These are phyloP conservation scores for Rhagonycha lutea DNA, from an alignment of 2,888 invertebrate species.

Conservation along the genomic window DNA sequence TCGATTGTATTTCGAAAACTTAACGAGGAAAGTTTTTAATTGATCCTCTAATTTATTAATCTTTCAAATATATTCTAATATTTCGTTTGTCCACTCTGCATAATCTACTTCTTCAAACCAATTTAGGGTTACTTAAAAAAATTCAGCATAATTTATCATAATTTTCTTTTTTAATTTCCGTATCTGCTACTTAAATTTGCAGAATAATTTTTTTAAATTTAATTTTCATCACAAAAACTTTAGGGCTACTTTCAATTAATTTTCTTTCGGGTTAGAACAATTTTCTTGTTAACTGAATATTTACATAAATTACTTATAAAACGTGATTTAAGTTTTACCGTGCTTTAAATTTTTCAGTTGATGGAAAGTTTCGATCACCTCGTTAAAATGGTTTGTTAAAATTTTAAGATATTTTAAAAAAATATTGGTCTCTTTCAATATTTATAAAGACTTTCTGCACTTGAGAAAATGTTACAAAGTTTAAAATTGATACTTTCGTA, in stretches of 20 bases:
- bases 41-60: neutral
- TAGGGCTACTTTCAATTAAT: neutral
- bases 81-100: neutral
- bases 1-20: neutral
- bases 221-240: neutral
- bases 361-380: neutral
- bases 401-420: neutral
- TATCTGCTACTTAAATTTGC: neutral
- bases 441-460: neutral
- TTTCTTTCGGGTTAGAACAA: neutral
- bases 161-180: neutral
- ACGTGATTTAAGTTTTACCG: neutral
- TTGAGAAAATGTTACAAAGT: neutral
- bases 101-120: neutral
- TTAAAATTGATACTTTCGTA: neutral
- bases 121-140: neutral
- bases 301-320: neutral
- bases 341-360: neutral
- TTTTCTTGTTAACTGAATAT: neutral
- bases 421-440: neutral
- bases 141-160: neutral
- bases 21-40: neutral
- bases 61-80: neutral
- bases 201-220: neutral
- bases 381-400: neutral